Evolutionary conservation across 2,888 invertebrate genomes (phyloP), one percentile per base, ranked within the genome.

Genomic region (Diploptera punctata): DNA sequence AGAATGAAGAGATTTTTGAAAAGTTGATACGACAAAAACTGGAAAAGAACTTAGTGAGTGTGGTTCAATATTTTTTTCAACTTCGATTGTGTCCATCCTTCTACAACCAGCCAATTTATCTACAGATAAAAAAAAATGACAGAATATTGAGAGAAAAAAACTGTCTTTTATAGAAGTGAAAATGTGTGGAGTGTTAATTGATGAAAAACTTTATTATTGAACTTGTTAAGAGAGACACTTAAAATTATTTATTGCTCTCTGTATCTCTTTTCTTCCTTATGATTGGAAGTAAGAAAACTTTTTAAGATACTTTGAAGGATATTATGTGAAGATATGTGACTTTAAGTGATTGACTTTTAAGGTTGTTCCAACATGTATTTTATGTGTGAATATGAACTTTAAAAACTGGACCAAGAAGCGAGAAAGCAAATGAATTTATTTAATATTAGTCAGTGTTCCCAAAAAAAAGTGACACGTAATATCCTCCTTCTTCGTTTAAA

Each of bases 11-110:
- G n/a, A n/a, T n/a, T n/a, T n/a, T n/a, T n/a, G n/a, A n/a, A n/a
- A n/a, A n/a, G n/a, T n/a, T n/a, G n/a, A n/a, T n/a, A n/a, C n/a
- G n/a, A n/a, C n/a, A n/a, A n/a, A n/a, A n/a, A n/a, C n/a, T n/a
- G n/a, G n/a, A n/a, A n/a, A 33, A 67, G 38, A 43, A 43, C n/a
- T 10, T 26, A 67, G 52, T 47, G 26, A 26, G 47, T 67, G 29
- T 9, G 18, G 44, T 67, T 49, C 7, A 67, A 49, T 19, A 67
- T 43, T 67, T 24, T 49, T 54, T 26, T 54, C 26, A 26, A 54
- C 54, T 26, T 29, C 24, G 26, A 54, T 54, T 54, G 54, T 54
- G 54, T 54, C 54, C 54, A 54, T 54, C 54, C 54, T 47, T 47
- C 47, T 54, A 21, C 24, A 54, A 54, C 54, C 54, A 54, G 54